Evolutionary conservation across 2,797 vertebrate species (phyloP).

Genomic region (Neopelma chrysocephalum): DNA sequence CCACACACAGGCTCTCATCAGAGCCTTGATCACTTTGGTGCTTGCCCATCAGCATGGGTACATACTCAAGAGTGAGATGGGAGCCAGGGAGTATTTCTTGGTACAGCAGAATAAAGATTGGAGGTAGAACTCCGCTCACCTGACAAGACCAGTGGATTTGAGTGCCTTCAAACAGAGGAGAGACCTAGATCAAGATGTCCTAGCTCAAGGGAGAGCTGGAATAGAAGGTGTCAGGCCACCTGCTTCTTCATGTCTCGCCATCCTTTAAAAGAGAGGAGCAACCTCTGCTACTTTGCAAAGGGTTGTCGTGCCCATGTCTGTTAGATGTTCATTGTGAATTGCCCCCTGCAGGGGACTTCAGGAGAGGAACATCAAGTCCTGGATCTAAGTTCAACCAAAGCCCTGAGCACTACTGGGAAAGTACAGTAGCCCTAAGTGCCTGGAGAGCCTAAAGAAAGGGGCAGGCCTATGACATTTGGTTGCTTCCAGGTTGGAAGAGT

Average conservation of each 20-base stretch:
- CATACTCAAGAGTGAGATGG: accelerated
- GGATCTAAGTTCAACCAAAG: background rate
- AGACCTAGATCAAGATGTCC: background rate
- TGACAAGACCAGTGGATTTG: background rate
- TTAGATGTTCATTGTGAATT: background rate
- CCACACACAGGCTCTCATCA: accelerated
- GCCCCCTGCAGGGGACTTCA: background rate
- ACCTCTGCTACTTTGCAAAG: background rate
- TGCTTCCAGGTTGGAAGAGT: background rate
- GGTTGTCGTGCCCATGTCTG: background rate
- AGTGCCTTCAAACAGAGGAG: background rate
- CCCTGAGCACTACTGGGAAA: background rate
- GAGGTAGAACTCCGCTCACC: background rate
- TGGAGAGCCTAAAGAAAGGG: background rate
- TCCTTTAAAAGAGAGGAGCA: background rate
- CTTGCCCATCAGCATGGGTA: accelerated
- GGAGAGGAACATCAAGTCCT: background rate
- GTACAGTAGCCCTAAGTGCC: background rate
- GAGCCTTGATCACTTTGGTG: background rate
- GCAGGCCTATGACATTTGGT: background rate
- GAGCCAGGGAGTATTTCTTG: accelerated
- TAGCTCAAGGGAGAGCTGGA: background rate
- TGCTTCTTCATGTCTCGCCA: background rate
- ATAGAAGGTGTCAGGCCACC: background rate
- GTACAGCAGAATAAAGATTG: background rate